These are phyloP conservation scores for Seira ritae DNA, from an alignment of 2,888 invertebrate genomes.

Conservation along the genomic window DNA sequence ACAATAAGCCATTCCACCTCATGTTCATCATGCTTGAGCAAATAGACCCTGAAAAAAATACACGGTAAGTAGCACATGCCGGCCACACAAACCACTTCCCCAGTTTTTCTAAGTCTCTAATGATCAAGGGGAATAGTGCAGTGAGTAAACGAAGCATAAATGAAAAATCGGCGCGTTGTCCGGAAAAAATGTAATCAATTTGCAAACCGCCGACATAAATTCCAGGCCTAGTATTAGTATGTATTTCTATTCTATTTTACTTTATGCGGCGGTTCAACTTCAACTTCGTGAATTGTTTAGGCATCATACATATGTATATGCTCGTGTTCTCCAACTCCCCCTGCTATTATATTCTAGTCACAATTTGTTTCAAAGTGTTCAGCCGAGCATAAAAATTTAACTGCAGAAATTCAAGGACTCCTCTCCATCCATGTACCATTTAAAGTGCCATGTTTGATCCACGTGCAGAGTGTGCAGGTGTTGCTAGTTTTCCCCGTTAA, in stretches of 20 bases:
- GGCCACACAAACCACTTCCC: not conserved
- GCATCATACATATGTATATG: too few relatives aligned
- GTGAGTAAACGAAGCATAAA: not conserved
- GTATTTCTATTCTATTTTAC: not conserved
- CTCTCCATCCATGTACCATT: not conserved
- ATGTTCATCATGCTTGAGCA: not conserved
- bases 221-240: not conserved
- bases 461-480: not conserved
- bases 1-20: not conserved
- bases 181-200: conserved; percentile 7
- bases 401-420: not conserved
- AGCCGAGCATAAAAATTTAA: not conserved
- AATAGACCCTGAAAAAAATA: not conserved
- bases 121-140: not conserved
- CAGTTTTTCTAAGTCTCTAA: too few relatives aligned
- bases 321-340: not conserved
- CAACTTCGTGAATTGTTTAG: too few relatives aligned
- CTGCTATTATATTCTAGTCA: not conserved
- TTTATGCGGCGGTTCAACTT: too few relatives aligned
- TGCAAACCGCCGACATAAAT: not conserved
- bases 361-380: conserved; percentile 11
- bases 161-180: not conserved
- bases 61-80: not conserved
- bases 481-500: not conserved
- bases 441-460: not conserved